Percentiles rank a stretch among this genome's conserved stretches.
These are phyloP conservation scores for Pantelozetes paolii DNA, from an alignment of 2,888 invertebrate genomes.

Conservation along the genomic window DNA sequence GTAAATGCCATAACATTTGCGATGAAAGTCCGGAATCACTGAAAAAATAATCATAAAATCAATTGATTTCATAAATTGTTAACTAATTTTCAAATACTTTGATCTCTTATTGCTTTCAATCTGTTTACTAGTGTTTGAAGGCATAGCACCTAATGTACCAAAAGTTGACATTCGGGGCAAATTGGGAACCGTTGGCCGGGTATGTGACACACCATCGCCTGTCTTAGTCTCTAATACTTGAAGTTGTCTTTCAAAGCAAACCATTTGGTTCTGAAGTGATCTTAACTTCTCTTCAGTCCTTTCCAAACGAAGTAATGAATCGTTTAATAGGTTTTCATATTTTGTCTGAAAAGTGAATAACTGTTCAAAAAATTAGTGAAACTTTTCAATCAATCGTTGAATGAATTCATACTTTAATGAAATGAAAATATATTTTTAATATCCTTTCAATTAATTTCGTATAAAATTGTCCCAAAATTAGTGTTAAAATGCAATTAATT, in stretches of 20 bases:
- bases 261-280: slow-evolving; percentile 17
- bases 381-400: not conserved
- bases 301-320: slow-evolving; percentile 7
- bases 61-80: too few relatives aligned
- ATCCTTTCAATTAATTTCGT: not conserved
- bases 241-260: not conserved
- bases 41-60: too few relatives aligned
- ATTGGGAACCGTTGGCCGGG: not conserved
- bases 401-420: slow-evolving; percentile 2
- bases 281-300: slow-evolving; percentile 16
- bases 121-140: not conserved
- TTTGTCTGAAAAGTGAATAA: not conserved
- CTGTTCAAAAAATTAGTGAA: not conserved
- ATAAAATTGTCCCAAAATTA: slow-evolving; percentile 23
- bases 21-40: slow-evolving; percentile 19
- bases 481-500: slow-evolving; percentile 1
- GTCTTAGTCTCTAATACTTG: not conserved
- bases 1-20: not conserved
- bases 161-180: not conserved
- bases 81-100: not conserved
- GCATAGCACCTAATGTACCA: not conserved
- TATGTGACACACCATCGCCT: not conserved
- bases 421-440: not conserved
- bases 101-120: not conserved
- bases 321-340: slow-evolving; percentile 25